Conservation (phyloP, 1,140 invertebrate genomes). For the Drosophila mayri region DNA sequence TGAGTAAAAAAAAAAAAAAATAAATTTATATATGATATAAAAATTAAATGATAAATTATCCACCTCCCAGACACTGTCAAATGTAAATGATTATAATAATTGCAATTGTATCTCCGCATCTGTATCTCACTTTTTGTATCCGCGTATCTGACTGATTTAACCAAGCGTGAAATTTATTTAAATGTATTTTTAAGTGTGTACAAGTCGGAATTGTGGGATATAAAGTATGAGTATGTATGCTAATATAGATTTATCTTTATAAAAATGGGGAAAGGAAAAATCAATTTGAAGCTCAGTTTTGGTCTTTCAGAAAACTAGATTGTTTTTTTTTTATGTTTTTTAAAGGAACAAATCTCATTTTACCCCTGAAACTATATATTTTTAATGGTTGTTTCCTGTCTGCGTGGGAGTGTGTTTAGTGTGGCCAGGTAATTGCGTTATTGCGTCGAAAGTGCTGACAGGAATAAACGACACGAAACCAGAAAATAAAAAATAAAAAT, state of each 20-base stretch:
- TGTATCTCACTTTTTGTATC: conserved; percentile 26
- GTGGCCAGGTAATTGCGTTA: conserved; percentile 69
- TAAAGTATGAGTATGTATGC: conserved; percentile 29
- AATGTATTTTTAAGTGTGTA: conserved; percentile 82
- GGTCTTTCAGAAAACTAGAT: not conserved
- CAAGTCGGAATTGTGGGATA: conserved; percentile 62
- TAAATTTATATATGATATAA: not conserved
- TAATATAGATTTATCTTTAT: conserved; percentile 28
- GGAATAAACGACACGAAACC: conserved; percentile 62
- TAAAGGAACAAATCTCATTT: not conserved
- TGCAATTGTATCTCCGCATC: conserved; percentile 70
- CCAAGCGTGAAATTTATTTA: conserved; percentile 83
- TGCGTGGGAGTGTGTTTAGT: conserved; percentile 49
- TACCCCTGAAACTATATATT: not conserved
- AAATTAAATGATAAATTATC: conserved; percentile 82
- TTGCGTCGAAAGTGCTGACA: conserved; percentile 78
- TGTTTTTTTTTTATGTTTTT: not conserved
- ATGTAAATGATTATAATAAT: conserved; percentile 82
- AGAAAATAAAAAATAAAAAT: conserved; percentile 12
- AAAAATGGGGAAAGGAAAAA: conserved; percentile 10
- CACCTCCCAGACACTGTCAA: conserved; percentile 69
- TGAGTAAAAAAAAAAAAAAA: conserved; percentile 7
- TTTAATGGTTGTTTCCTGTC: not conserved
- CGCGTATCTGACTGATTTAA: conserved; percentile 60
- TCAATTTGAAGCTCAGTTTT: not conserved